Base-by-base conservation (phyloP, 1,140 invertebrate genomes). In the Euglossa dilemma region DNA sequence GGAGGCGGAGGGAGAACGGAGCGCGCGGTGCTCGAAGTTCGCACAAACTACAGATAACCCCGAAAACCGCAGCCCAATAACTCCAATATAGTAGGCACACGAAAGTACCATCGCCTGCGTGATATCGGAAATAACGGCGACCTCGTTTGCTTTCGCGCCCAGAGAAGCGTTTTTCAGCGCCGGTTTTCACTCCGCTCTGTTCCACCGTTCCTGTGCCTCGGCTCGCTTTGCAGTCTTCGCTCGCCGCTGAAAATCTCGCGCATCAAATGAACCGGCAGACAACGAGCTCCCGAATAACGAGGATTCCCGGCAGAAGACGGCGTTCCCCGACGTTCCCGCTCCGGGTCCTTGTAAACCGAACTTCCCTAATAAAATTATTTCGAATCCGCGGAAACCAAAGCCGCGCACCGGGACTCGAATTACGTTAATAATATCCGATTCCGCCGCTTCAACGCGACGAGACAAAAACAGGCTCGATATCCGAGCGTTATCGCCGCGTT, bases 81-180 rank as follows among this genome's bases (percentile, higher is more conserved):
- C 20, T 43, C 57, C 69, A 72, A 80, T 54, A 73, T 50, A 56
- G 36, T 12, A 7, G 16, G 20, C 45, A 47, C 69, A 18, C 54
- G 67, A 80, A 80, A 73, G 71, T 80, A 72, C 23, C 52, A 70
- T 80, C 52, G 63, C 12, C 11, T 28, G 67, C 43, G 54, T 71
- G 77, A 67, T 79, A 79, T 71, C 45, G 66, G 77, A 71, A 79
- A 79, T 79, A 79, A 79, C 76, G n/a, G 52, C 76, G 52, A 54
- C 50, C 75, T 67, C 63, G 75, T 67, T 77, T 9, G 52, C 63
- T 64, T 67, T 67, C 67, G 25, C 54, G 36, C 77, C 76, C 23
- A 16, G 16, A 56, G 52, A 66, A 69, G 20, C 54, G n/a, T 59
- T 79, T 79, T 66, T 71, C 56, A 28, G 14, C 20, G 14, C 4